These are phyloP conservation scores for Thera obeliscata DNA, from an alignment of 2,888 invertebrate genomes.

Conservation along the genomic window DNA sequence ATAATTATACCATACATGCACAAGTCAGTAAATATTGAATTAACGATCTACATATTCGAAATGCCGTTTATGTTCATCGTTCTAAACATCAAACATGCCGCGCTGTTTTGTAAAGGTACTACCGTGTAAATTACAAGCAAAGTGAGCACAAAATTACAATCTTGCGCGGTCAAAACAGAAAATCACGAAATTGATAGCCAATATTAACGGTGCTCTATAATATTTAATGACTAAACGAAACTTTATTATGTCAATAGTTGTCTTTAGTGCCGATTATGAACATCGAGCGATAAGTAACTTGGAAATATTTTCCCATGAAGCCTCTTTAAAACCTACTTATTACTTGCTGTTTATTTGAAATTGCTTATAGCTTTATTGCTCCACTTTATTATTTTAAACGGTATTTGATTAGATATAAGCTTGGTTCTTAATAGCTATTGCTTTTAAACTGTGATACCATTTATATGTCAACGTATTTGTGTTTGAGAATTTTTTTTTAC, in stretches of 20 bases:
- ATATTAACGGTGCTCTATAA: conserved; percentile 46
- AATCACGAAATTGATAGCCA: conserved; percentile 53
- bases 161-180: conserved; percentile 50
- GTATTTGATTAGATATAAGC: conserved; percentile 39
- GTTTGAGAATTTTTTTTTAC: background rate
- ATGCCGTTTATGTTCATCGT: conserved; percentile 18
- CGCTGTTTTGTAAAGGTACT: conserved; percentile 22
- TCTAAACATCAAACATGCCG: conserved; percentile 32
- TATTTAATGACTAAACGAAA: conserved; percentile 57
- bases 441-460: conserved; percentile 7
- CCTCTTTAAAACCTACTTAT: conserved; percentile 48
- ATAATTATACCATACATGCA: conserved; percentile 29
- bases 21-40: conserved; percentile 26
- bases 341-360: conserved; percentile 56
- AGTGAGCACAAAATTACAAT: conserved; percentile 49
- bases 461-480: background rate
- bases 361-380: conserved; percentile 52
- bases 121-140: conserved; percentile 46
- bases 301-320: conserved; percentile 66
- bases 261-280: conserved; percentile 61
- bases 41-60: conserved; percentile 23
- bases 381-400: conserved; percentile 44
- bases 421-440: conserved; percentile 18
- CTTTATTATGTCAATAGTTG: conserved; percentile 73
- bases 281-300: conserved; percentile 60